Base-by-base conservation (phyloP, 2,888 invertebrate genomes). In the Aspidiotus destructor region DNA sequence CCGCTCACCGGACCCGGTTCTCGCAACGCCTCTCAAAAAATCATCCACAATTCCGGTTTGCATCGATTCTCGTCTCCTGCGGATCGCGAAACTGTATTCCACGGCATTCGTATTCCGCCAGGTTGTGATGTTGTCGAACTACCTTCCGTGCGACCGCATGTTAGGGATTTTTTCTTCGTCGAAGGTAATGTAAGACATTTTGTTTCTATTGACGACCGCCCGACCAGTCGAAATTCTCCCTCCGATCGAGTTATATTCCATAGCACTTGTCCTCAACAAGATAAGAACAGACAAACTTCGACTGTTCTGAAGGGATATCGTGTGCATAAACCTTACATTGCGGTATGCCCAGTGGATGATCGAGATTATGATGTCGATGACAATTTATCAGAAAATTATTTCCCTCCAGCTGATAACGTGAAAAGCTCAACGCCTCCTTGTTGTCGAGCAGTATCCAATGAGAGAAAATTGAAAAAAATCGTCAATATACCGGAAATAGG, bases 51-150 rank as follows among this genome's bases (percentile, higher is more conserved):
- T 6, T 11, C 10, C 48, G 48, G 48, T 2, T n/a, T 48, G 48
- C 48, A 48, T n/a, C 48, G 48, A 11, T 48, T 13, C 48, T 13
- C 48, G 11, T 13, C 48, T n/a, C 48, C 48, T n/a, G n/a, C 3
- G 1, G 48, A 48, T n/a, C n/a, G 11, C 48, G 48, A 48, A n/a
- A 48, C 48, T n/a, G 11, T 48, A 13, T n/a, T 48, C 48, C 48
- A 48, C 48, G 48, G 48, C n/a, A 48, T 48, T 2, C 48, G 48
- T 13, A 48, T 48, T n/a, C 48, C 48, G 6, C 48, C 48, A 11
- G 48, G 48, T n/a, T 48, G 48, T n/a, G 48, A 48, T 48, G 48
- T 48, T 13, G 48, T 48, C 48, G 48, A 48, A 48, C 48, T 48
- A n/a, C 48, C 48, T n/a, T 48, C 48, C 48, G n/a, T 48, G 11